These are phyloP conservation scores for Heterotilapia buettikoferi DNA, from an alignment of 2,113 vertebrate genomes.

Conservation along the genomic window DNA sequence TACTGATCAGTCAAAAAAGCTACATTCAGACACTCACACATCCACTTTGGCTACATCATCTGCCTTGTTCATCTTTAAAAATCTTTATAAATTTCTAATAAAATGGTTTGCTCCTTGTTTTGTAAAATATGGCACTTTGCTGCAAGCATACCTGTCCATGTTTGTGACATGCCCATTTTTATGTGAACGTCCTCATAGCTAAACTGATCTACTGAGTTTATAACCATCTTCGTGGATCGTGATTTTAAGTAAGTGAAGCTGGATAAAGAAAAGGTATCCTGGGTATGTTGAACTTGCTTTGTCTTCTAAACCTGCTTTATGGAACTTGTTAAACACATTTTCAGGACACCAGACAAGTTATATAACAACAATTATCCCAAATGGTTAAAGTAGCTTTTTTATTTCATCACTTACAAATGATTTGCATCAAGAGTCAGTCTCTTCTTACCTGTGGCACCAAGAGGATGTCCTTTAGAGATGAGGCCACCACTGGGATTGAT, in stretches of 20 bases:
- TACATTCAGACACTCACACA: not conserved
- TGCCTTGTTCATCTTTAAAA: not conserved
- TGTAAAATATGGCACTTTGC: not conserved
- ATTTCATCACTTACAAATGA: not conserved
- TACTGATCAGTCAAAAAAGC: not conserved
- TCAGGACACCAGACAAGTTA: not conserved
- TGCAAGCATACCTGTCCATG: not conserved
- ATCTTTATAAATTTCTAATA: not conserved
- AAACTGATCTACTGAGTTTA: not conserved
- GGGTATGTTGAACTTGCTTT: too few species aligned
- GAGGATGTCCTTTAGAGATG: constrained; percentile 96
- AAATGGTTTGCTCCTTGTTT: not conserved
- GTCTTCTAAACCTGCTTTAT: not conserved
- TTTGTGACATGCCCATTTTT: not conserved
- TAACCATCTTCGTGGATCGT: not conserved
- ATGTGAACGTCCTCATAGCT: not conserved
- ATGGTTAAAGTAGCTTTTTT: not conserved
- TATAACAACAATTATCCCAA: not conserved
- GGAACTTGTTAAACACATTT: not conserved
- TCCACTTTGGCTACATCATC: not conserved
- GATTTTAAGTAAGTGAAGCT: not conserved
- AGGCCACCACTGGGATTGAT: constrained; percentile 95
- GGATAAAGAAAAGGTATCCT: not conserved
- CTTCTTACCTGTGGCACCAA: constrained; percentile 91
- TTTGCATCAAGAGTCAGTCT: not conserved